phyloP scores from a whole-genome alignment of 2,113 vertebrate species.

The Scatophagus argus region DNA sequence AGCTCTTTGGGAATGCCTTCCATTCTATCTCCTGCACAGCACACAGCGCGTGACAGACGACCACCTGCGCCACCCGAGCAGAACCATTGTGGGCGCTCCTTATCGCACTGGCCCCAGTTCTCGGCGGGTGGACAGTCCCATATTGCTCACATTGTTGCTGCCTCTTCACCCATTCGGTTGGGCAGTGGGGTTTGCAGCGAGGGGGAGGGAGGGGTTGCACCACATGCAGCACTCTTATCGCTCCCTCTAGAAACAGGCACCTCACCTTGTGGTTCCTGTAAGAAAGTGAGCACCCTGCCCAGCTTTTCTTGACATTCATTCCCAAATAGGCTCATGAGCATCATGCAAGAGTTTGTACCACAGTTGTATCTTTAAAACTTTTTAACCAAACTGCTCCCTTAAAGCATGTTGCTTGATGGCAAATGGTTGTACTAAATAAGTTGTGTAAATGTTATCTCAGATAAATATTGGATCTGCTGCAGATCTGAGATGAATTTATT shows the following conservation, averaged over 20 bases:
- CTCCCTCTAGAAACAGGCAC: slow-evolving; percentile 63
- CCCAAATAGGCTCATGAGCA: slow-evolving; percentile 2
- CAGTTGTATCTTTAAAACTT: slow-evolving; percentile 23
- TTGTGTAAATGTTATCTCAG: not conserved
- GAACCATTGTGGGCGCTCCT: slow-evolving; percentile 72
- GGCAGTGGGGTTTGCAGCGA: not conserved
- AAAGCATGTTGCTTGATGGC: slow-evolving; percentile 43
- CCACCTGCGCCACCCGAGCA: slow-evolving; percentile 72
- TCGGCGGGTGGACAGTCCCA: slow-evolving; percentile 52
- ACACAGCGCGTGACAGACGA: slow-evolving; percentile 66
- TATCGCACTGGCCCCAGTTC: slow-evolving; percentile 72
- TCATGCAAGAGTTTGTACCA: not conserved
- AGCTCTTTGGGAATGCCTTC: slow-evolving; percentile 52
- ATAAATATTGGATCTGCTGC: not conserved
- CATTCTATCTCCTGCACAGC: slow-evolving; percentile 56
- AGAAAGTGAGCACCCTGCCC: slow-evolving; percentile 1
- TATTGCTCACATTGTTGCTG: slow-evolving; percentile 64
- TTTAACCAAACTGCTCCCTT: slow-evolving; percentile 1
- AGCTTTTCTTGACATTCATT: slow-evolving; percentile 1
- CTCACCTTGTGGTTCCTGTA: slow-evolving; percentile 31
- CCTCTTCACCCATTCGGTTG: slow-evolving; percentile 30
- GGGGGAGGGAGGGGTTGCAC: not conserved
- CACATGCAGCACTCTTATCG: slow-evolving; percentile 56
- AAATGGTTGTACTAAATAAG: not conserved
- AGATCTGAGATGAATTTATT: slow-evolving; percentile 13